These are phyloP conservation scores for Anticlea derivata DNA, from an alignment of 2,888 invertebrate genomes.

Conservation along the genomic window DNA sequence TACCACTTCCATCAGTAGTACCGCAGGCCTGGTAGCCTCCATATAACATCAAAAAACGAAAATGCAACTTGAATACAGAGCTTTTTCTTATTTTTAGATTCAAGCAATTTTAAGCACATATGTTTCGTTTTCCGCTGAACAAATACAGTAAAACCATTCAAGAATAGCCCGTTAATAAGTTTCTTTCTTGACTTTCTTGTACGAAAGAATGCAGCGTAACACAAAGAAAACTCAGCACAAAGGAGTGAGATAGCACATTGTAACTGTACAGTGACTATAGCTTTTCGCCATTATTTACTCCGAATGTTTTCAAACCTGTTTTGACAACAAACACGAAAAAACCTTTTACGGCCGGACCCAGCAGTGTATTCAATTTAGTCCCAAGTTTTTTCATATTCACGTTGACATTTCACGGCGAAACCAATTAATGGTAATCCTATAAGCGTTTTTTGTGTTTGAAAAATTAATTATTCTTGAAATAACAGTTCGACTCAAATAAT, in stretches of 20 bases:
- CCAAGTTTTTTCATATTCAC: conserved; percentile 33
- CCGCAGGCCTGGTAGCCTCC: no score
- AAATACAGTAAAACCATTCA: conserved; percentile 5
- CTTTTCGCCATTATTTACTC: conserved; percentile 21
- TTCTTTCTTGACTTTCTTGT: conserved; percentile 24
- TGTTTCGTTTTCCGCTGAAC: conserved; percentile 6
- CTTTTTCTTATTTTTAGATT: no score
- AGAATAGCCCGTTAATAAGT: conserved; percentile 15
- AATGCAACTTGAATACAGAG: no score
- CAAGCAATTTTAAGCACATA: no score
- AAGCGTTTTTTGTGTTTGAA: conserved; percentile 23
- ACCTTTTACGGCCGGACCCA: conserved; percentile 31
- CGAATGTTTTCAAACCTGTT: conserved; percentile 26
- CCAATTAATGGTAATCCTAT: conserved; percentile 34
- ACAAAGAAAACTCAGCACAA: conserved; percentile 38
- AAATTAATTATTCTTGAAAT: conserved; percentile 23
- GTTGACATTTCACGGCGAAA: conserved; percentile 40
- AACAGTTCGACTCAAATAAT: conserved; percentile 14
- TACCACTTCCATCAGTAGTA: no score
- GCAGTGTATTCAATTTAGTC: conserved; percentile 30
- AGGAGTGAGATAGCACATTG: conserved; percentile 32
- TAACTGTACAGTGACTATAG: conserved; percentile 16
- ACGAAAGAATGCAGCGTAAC: conserved; percentile 32
- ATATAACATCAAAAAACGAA: no score
- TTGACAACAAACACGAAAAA: conserved; percentile 35